A percentile compares a stretch with the other conserved stretches of the same genome.
These are phyloP conservation scores for Florisuga fusca DNA, from an alignment of 2,797 vertebrate genomes.

Conservation along the genomic window DNA sequence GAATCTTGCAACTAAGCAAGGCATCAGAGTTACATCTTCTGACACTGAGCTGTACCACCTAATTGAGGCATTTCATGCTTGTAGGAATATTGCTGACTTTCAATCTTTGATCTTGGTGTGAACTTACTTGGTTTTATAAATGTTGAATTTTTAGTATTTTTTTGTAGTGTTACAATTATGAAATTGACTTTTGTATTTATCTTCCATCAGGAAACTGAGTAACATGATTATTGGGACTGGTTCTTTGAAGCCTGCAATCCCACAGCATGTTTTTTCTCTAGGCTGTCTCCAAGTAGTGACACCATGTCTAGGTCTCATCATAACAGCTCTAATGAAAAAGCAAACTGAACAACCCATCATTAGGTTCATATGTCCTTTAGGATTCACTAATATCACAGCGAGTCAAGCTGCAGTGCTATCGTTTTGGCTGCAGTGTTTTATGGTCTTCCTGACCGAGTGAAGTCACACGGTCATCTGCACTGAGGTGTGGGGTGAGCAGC, in stretches of 20 bases:
- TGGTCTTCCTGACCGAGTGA: constrained; percentile 55
- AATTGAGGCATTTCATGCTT: constrained; percentile 18
- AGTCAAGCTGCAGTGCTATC: constrained; percentile 27
- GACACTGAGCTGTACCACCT: accelerated
- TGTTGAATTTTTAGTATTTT: constrained; percentile 43
- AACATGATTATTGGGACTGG: constrained; percentile 31
- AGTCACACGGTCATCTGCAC: constrained; percentile 38
- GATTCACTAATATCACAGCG: constrained; percentile 28
- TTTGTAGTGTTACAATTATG: not conserved
- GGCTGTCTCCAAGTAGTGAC: constrained; percentile 69
- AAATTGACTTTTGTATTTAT: constrained; percentile 30
- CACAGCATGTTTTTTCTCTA: not conserved
- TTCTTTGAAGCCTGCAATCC: constrained; percentile 29
- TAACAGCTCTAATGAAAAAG: constrained; percentile 62
- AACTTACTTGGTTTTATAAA: constrained; percentile 6
- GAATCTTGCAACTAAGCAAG: not conserved
- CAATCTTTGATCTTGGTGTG: constrained; percentile 44
- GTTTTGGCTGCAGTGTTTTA: constrained; percentile 46
- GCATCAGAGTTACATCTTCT: not conserved
- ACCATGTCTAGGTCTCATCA: constrained; percentile 65
- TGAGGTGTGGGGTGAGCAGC: constrained; percentile 40
- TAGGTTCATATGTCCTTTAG: constrained; percentile 55
- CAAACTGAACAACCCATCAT: not conserved
- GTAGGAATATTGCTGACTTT: constrained; percentile 1
- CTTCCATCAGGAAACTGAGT: constrained; percentile 39